A percentile compares a stretch with the other conserved stretches of the same genome.
Evolutionary conservation across 2,888 invertebrate species (phyloP).

Genomic region (Protodeltote pygarga): DNA sequence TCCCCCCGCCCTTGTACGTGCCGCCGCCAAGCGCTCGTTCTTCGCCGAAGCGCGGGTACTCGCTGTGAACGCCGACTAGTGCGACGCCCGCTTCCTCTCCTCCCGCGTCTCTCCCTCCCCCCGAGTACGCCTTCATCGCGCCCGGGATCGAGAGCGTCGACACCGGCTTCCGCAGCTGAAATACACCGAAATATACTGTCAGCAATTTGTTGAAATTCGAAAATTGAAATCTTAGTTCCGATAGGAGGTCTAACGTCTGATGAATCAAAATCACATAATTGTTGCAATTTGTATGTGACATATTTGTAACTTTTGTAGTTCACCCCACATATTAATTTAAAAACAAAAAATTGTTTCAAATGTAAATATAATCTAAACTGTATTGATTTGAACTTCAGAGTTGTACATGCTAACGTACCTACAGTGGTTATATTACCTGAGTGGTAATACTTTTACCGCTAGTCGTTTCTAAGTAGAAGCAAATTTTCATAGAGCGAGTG

Average conservation of each 20-base stretch:
- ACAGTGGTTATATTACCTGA: too few species aligned
- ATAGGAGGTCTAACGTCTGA: conserved; percentile 28
- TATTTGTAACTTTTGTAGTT: too few species aligned
- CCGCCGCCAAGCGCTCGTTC: conserved; percentile 93
- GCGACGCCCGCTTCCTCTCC: conserved; percentile 95
- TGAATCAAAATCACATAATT: conserved; percentile 18
- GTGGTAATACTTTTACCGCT: too few species aligned
- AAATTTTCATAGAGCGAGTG: too few species aligned
- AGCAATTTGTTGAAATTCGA: conserved; percentile 29
- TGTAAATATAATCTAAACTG: too few species aligned
- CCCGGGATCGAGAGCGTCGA: conserved; percentile 98
- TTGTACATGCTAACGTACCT: too few species aligned
- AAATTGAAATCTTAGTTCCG: conserved; percentile 32
- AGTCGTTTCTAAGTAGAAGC: too few species aligned
- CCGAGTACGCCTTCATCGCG: conserved; percentile 93
- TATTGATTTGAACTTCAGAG: too few species aligned
- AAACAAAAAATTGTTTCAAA: too few species aligned
- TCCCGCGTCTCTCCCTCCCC: conserved; percentile 87
- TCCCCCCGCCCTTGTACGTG: conserved; percentile 91
- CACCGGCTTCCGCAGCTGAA: conserved; percentile 98
- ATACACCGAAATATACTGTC: conserved; percentile 57
- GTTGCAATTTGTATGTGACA: conserved; percentile 6
- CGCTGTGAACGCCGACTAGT: conserved; percentile 95
- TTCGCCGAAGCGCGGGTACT: conserved; percentile 96
- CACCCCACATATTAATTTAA: too few species aligned